A percentile compares a stretch with the other conserved stretches of the same genome.
These are phyloP conservation scores for Cervus canadensis DNA, from an alignment of 2,113 vertebrate genomes.

Conservation along the genomic window DNA sequence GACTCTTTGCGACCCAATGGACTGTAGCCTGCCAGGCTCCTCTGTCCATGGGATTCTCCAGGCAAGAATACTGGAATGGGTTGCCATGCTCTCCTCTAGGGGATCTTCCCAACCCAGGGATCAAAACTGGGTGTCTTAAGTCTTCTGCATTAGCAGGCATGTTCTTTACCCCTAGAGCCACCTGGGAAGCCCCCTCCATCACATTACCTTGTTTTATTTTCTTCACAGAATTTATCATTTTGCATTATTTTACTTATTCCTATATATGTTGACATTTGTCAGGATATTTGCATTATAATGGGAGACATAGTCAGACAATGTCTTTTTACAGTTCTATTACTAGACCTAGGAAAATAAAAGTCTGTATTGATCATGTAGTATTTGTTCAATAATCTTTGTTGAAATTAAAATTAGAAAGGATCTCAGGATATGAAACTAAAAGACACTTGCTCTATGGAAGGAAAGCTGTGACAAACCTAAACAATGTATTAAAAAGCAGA, in stretches of 20 bases:
- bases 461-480: background rate
- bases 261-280: background rate
- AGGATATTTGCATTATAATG: background rate
- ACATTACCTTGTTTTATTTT: background rate
- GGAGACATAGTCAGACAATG: background rate
- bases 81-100: background rate
- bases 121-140: background rate
- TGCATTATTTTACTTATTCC: background rate
- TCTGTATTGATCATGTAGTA: background rate
- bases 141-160: background rate
- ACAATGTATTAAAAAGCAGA: background rate
- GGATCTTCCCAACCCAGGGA: background rate
- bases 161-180: background rate
- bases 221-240: conserved; percentile 21
- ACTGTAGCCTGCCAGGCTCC: background rate
- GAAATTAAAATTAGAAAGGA: conserved; percentile 19
- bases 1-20: background rate
- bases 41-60: background rate
- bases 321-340: background rate
- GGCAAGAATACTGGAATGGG: background rate
- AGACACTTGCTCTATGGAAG: background rate
- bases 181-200: background rate
- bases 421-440: background rate
- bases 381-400: conserved; percentile 21
- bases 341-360: conserved; percentile 1